These are phyloP conservation scores for Brachymystax lenok DNA, from an alignment of 2,797 vertebrate genomes.

Conservation along the genomic window DNA sequence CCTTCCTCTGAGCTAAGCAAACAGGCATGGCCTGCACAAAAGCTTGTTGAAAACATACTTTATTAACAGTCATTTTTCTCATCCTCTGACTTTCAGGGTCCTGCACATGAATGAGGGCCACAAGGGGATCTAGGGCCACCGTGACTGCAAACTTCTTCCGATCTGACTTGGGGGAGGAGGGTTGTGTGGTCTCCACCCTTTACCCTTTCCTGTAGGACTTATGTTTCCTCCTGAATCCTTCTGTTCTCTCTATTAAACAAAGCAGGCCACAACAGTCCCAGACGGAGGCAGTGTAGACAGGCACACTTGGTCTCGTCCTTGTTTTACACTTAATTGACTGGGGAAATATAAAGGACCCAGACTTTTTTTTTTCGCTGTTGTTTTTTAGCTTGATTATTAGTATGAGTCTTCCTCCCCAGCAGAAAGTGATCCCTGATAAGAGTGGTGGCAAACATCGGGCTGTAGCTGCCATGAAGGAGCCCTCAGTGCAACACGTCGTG, in stretches of 20 bases:
- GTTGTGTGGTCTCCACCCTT: constrained; percentile 54
- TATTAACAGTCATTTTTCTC: constrained; percentile 57
- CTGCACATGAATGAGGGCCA: constrained; percentile 45
- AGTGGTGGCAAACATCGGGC: constrained; percentile 78
- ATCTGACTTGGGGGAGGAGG: constrained; percentile 59
- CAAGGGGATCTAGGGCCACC: constrained; percentile 41
- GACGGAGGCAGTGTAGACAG: constrained; percentile 36
- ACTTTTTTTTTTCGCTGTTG: background rate
- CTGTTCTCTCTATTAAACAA: constrained; percentile 54
- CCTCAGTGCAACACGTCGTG: constrained; percentile 79
- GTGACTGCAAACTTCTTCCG: constrained; percentile 17
- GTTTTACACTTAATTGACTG: constrained; percentile 30
- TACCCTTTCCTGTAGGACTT: constrained; percentile 68
- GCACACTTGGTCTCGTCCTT: constrained; percentile 35
- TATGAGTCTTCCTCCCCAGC: constrained; percentile 93
- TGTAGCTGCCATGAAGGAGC: constrained; percentile 79
- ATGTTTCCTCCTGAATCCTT: constrained; percentile 62
- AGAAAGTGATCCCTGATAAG: constrained; percentile 85
- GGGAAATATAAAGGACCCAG: constrained; percentile 26
- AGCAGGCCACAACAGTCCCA: constrained; percentile 29
- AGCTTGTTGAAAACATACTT: background rate
- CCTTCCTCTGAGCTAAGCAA: constrained; percentile 6
- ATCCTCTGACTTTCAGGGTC: constrained; percentile 54
- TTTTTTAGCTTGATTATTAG: constrained; percentile 35
- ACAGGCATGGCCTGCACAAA: background rate